Conservation (phyloP, 35 echinoderm and acorn worm genomes). For the Apostichopus japonicus region DNA sequence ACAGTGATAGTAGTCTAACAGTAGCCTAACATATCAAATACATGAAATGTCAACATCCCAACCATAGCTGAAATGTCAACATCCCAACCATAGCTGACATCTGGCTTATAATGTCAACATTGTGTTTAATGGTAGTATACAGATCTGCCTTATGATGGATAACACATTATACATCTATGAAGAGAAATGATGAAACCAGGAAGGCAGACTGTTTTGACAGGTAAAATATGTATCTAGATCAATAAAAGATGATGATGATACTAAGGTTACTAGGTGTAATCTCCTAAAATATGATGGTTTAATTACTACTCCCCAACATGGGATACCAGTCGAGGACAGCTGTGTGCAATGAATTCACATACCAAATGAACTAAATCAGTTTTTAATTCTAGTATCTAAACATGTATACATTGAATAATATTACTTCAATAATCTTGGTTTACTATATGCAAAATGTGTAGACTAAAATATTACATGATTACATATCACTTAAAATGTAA, state of each 20-base stretch:
- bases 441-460: no score
- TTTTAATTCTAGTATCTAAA: no score
- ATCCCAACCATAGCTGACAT: neutral
- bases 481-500: no score
- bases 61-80: neutral
- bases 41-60: neutral
- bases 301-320: no score
- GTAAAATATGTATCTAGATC: neutral
- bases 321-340: no score
- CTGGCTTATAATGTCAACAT: neutral
- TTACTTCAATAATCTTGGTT: no score
- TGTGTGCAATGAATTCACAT: no score
- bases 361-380: no score
- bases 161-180: no score
- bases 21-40: no score
- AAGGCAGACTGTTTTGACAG: neutral
- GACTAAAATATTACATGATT: no score
- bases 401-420: no score
- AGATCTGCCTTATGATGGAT: neutral
- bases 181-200: neutral
- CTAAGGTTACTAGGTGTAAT: neutral
- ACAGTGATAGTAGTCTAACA: neutral
- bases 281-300: neutral
- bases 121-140: neutral
- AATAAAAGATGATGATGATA: neutral